These are phyloP conservation scores for Drosophila percnosoma DNA, from an alignment of 2,888 invertebrate species.

Conservation along the genomic window DNA sequence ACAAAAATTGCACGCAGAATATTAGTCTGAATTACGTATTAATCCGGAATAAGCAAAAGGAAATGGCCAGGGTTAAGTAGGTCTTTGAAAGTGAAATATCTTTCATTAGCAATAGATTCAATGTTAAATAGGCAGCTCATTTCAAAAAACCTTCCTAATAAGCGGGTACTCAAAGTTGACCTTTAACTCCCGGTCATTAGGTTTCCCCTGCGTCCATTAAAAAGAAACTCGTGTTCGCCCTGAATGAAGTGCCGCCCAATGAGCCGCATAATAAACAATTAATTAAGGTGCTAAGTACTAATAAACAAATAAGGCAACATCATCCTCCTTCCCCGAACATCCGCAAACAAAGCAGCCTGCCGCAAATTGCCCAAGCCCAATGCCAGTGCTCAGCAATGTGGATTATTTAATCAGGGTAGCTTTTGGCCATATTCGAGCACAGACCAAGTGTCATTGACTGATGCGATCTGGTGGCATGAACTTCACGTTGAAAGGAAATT, in stretches of 20 bases:
- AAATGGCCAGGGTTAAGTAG: neutral
- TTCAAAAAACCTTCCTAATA: slow-evolving; percentile 8
- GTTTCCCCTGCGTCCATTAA: slow-evolving; percentile 9
- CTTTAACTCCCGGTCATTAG: slow-evolving; percentile 40
- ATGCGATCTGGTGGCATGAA: slow-evolving; percentile 17
- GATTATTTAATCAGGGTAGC: slow-evolving; percentile 14
- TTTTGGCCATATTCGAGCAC: slow-evolving; percentile 5
- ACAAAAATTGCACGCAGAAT: neutral
- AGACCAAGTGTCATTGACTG: slow-evolving; percentile 50
- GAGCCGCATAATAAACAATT: slow-evolving; percentile 66
- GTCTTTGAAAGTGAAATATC: too few relatives aligned
- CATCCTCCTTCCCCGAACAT: neutral
- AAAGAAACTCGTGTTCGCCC: slow-evolving; percentile 6
- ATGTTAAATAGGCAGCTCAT: slow-evolving; percentile 1
- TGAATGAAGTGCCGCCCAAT: slow-evolving; percentile 45
- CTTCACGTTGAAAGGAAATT: slow-evolving; percentile 44
- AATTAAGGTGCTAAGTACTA: slow-evolving; percentile 60
- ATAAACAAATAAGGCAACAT: slow-evolving; percentile 48
- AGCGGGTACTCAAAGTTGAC: slow-evolving; percentile 23
- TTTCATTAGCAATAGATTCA: slow-evolving; percentile 1
- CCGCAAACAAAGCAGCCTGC: neutral
- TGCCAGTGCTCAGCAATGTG: slow-evolving; percentile 7
- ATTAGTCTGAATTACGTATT: neutral
- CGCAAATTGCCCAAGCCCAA: neutral
- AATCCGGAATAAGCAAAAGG: neutral